Base-by-base conservation (phyloP, 2,797 vertebrate genomes). In the Cyclopterus lumpus region DNA sequence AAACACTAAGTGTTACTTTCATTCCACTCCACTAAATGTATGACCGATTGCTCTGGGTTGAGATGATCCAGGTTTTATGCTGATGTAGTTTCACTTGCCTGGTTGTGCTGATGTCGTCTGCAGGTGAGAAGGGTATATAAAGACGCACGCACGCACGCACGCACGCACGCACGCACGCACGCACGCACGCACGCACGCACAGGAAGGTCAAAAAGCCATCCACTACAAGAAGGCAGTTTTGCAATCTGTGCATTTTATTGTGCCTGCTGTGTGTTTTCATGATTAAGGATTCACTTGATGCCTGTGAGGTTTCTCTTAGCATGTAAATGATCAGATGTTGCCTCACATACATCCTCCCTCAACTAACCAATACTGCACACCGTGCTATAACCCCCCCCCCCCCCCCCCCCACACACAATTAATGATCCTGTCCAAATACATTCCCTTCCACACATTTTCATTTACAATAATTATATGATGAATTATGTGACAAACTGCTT, bases 81-180 rank as follows among this genome's bases (percentile, higher is more conserved):
- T 87, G 87, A 90, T 82, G 82, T 68, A 22, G 79, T 79, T 77
- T 73, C 63, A 67, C 70, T 65, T 57, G 42, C 48, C 60, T 73
- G 59, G 46, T 82, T 86, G 63, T 89, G 82, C 83, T 87, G 85
- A 90, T 81, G 74, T 73, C 61, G 71, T 81, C 12, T 70, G 57
- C 38, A 48, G 73, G 60, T 77, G 59, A 75, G 57, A n/a, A 38
- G 42, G 67, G 71, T 82, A 26, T 15, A 53, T 53, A 53, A 53
- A 22, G 20, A 22, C 55, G 34, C n/a, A n/a, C n/a, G n/a, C n/a
- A n/a, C n/a, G n/a, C n/a, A n/a, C n/a, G n/a, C n/a, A n/a, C n/a
- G n/a, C 24, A 75, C 38, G 59, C 53, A 36, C 60, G 67, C 63
- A 71, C 53, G 57, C 24, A 53, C 61, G 73, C 26, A 44, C 40